Evolutionary conservation across 2,888 invertebrate genomes (phyloP), one percentile per base, ranked within the genome.

Genomic region (Chloromyia formosa): DNA sequence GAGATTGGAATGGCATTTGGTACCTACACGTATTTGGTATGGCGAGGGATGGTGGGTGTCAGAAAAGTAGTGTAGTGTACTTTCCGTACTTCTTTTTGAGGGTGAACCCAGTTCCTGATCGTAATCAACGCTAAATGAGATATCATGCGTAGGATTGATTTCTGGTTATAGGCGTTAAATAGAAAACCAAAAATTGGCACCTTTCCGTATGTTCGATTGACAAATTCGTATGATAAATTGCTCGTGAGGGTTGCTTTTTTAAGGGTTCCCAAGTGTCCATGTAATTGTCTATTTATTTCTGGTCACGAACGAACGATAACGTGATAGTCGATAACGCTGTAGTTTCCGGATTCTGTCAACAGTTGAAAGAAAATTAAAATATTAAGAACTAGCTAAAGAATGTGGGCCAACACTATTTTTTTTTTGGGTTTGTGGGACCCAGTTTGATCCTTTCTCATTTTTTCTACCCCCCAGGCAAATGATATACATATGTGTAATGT

Each of bases 291-390:
- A 60, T 60, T 60, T 60, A 60, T 60, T 60, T 60, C 27, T 60
- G 60, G 60, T 60, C 60, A 60, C 60, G 60, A 60, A 60, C 56
- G 56, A 56, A 10, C n/a, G n/a, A n/a, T n/a, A n/a, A n/a, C n/a
- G n/a, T n/a, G n/a, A n/a, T n/a, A n/a, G n/a, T n/a, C n/a, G n/a
- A n/a, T n/a, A n/a, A n/a, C n/a, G n/a, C n/a, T n/a, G n/a, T n/a
- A n/a, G n/a, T n/a, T n/a, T n/a, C n/a, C n/a, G n/a, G n/a, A n/a
- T n/a, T n/a, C n/a, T n/a, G n/a, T n/a, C n/a, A n/a, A n/a, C n/a
- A n/a, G n/a, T n/a, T n/a, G n/a, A n/a, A n/a, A n/a, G n/a, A n/a
- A n/a, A n/a, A n/a, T n/a, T n/a, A n/a, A n/a, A n/a, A n/a, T n/a
- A n/a, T n/a, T n/a, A n/a, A n/a, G n/a, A n/a, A n/a, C n/a, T n/a